Base-by-base conservation (phyloP, 2,888 invertebrate species). In the Sarcophaga caerulescens region DNA sequence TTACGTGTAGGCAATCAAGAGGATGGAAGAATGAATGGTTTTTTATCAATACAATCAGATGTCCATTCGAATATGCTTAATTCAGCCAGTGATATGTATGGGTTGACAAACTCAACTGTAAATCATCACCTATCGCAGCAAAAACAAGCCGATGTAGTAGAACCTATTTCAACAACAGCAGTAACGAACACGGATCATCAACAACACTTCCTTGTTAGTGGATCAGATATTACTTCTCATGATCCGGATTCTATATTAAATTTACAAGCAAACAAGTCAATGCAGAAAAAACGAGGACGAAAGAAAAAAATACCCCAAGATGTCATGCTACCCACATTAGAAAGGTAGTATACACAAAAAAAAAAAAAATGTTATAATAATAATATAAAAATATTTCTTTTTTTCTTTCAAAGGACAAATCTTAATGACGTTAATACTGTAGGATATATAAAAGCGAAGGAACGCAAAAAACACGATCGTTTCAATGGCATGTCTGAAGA, bases 401-500 rank as follows among this genome's bases (percentile, higher is more conserved):
- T 68, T 71, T 47, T 25, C 44, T 71, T 78, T 79, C 65, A 25
- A 69, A 84, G 84, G 4, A 66, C 84, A 66, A 70, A 75, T 76
- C 60, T 35, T 19, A 77, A 76, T 62, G 84, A 85, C 25, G 47
- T 57, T 6, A 81, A 71, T 44, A 44, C 68, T 23, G 78, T 88
- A 59, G 84, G 81, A 5, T 25, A 89, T 23, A 52, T 88, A 1
- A 91, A 90, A 65, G 85, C 89, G 90, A 98, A 98, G 94, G 97
- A 97, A 93, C 95, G 98, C 90, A 98, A 98, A 94, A 97, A 98
- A 93, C 97, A 98, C 94, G 98, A 98, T 94, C 96, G 98, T 87
- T 98, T 98, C 94, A 98, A 98, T 94, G 98, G 98, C 85, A 97
- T 99, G 97, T 96, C 98, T 87, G 99, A 99, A 94, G 98, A 98